phyloP scores from a whole-genome alignment of 2,113 vertebrate genomes.

The Xiphophorus hellerii region DNA sequence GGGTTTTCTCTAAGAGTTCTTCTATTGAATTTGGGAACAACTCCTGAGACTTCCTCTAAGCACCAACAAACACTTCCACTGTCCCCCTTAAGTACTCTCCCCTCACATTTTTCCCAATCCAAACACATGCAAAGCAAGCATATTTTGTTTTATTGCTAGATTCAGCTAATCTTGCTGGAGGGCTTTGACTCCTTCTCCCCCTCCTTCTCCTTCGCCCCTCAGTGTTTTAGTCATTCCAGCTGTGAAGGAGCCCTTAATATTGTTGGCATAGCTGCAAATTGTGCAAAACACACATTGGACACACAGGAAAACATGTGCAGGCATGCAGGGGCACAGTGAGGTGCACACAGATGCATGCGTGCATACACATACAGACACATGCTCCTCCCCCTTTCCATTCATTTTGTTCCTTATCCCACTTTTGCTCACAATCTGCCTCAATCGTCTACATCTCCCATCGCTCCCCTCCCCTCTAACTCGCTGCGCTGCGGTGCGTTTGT shows the following conservation, averaged over 20 bases:
- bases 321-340: conserved; percentile 61
- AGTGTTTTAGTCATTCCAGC: conserved; percentile 77
- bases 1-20: conserved; percentile 38
- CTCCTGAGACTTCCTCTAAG: conserved; percentile 41
- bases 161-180: conserved; percentile 66
- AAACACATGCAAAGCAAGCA: conserved; percentile 57
- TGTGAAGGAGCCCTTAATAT: conserved; percentile 76
- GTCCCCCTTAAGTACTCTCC: conserved; percentile 57
- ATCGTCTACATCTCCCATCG: conserved; percentile 71
- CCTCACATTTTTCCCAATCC: conserved; percentile 54
- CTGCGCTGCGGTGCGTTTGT: conserved; percentile 78
- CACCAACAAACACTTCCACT: conserved; percentile 42
- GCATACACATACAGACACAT: conserved; percentile 16
- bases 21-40: conserved; percentile 48
- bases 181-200: conserved; percentile 27
- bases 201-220: conserved; percentile 44
- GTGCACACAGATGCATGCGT: conserved; percentile 37
- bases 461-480: conserved; percentile 65
- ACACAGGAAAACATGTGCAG: conserved; percentile 65
- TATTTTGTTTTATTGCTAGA: conserved; percentile 66
- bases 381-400: conserved; percentile 62
- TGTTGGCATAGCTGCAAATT: conserved; percentile 77
- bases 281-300: conserved; percentile 68
- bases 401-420: conserved; percentile 68
- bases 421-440: conserved; percentile 68